Conservation (phyloP, 2,113 vertebrate species). For the Cettia cetti region DNA sequence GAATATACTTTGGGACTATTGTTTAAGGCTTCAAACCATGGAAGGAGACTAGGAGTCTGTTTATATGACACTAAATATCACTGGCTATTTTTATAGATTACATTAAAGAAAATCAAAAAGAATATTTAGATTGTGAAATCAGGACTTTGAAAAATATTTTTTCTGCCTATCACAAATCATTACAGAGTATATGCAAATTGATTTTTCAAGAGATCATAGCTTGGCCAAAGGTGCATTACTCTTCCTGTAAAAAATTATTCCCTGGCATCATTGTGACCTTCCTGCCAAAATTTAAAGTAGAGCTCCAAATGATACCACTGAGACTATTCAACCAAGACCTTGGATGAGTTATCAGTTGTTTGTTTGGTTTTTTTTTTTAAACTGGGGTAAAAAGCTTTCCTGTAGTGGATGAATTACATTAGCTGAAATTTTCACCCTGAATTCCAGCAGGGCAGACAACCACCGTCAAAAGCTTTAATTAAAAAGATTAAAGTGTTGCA, state of each 20-base stretch:
- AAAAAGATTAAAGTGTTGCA: not conserved
- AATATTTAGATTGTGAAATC: not conserved
- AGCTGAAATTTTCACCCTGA: not conserved
- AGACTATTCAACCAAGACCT: not conserved
- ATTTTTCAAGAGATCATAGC: not conserved
- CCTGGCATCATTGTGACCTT: not conserved
- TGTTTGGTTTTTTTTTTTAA: not conserved
- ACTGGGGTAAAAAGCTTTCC: not conserved
- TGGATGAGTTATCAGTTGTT: not conserved
- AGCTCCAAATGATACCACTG: not conserved
- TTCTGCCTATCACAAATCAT: not conserved
- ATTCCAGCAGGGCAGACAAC: not conserved
- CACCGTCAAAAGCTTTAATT: not conserved
- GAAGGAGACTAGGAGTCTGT: not conserved
- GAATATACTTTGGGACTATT: slow-evolving; percentile 17
- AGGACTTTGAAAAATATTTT: not conserved
- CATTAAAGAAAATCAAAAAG: not conserved
- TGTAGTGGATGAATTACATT: not conserved
- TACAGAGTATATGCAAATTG: not conserved
- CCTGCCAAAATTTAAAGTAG: not conserved
- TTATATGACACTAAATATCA: slow-evolving; percentile 34
- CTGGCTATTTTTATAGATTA: slow-evolving; percentile 37
- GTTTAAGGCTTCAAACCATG: slow-evolving; percentile 47
- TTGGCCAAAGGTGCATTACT: not conserved
- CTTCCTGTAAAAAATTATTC: not conserved